A percentile compares a stretch with the other conserved stretches of the same genome.
Evolutionary conservation across 2,113 vertebrate species (phyloP).

Genomic region (Spea bombifrons): DNA sequence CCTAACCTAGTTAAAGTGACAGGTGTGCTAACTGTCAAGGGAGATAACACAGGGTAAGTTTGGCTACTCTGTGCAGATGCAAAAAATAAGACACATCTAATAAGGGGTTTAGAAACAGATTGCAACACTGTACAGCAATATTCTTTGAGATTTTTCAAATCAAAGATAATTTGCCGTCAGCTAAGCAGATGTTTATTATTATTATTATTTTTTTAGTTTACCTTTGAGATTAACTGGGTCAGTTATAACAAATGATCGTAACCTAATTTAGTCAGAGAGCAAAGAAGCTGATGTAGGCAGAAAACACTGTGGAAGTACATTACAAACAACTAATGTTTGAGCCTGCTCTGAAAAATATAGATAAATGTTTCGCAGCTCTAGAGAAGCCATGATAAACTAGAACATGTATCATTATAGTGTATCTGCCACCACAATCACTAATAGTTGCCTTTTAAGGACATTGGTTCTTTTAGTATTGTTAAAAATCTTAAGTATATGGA

Average conservation of each 20-base stretch:
- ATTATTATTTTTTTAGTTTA: conserved; percentile 28
- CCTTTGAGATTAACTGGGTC: conserved; percentile 46
- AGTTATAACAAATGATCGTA: conserved; percentile 49
- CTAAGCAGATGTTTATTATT: conserved; percentile 34
- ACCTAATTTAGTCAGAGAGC: conserved; percentile 43
- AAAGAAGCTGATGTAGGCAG: conserved; percentile 43
- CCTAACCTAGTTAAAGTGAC: too few relatives aligned
- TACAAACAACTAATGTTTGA: conserved; percentile 25
- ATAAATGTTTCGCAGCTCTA: conserved; percentile 27
- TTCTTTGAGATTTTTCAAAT: conserved; percentile 34
- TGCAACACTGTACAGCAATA: background rate
- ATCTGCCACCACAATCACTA: background rate
- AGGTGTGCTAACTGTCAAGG: too few relatives aligned
- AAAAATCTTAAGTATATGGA: background rate
- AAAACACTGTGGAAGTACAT: conserved; percentile 39
- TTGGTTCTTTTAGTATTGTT: background rate
- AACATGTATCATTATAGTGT: conserved; percentile 24
- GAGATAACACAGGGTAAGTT: too few relatives aligned
- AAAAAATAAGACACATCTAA: too few relatives aligned
- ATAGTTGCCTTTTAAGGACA: background rate
- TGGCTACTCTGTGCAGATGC: too few relatives aligned
- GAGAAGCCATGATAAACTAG: conserved; percentile 18
- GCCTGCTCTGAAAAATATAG: conserved; percentile 23
- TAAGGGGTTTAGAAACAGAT: too few relatives aligned
- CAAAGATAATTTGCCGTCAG: conserved; percentile 41